These are phyloP conservation scores for Serranus cabrilla DNA, from an alignment of 2,797 vertebrate genomes.

Conservation along the genomic window DNA sequence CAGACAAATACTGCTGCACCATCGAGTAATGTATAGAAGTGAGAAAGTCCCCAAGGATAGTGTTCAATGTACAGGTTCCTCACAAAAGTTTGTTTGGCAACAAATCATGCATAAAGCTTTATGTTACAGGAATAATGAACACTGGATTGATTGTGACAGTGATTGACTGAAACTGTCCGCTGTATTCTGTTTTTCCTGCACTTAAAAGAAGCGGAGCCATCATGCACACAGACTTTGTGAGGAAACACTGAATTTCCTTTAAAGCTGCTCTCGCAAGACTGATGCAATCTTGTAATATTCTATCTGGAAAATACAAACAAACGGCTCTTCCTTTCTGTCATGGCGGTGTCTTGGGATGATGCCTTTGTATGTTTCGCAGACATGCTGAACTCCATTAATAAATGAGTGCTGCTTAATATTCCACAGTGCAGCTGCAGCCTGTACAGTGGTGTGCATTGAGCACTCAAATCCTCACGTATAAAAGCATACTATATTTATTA, in stretches of 20 bases:
- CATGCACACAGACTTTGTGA: neutral
- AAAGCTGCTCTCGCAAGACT: conserved; percentile 35
- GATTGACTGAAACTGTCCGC: neutral
- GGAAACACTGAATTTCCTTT: conserved; percentile 29
- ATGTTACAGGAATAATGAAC: neutral
- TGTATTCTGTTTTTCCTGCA: neutral
- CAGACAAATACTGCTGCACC: neutral
- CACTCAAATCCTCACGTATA: neutral
- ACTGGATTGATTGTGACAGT: neutral
- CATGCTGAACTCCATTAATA: conserved; percentile 32
- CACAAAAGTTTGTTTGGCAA: neutral
- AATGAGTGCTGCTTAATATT: conserved; percentile 39
- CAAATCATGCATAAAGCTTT: neutral
- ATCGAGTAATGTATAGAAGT: neutral
- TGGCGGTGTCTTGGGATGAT: conserved; percentile 4
- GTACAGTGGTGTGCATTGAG: neutral
- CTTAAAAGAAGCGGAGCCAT: neutral
- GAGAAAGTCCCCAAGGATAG: neutral
- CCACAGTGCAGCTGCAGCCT: neutral
- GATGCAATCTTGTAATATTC: conserved; percentile 48
- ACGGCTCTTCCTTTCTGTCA: conserved; percentile 13
- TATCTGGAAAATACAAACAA: conserved; percentile 30
- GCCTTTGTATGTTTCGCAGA: conserved; percentile 3
- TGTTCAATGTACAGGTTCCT: neutral
- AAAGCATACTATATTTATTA: neutral